These are phyloP conservation scores for Eretmocerus hayati DNA, from an alignment of 2,888 invertebrate species.

Conservation along the genomic window DNA sequence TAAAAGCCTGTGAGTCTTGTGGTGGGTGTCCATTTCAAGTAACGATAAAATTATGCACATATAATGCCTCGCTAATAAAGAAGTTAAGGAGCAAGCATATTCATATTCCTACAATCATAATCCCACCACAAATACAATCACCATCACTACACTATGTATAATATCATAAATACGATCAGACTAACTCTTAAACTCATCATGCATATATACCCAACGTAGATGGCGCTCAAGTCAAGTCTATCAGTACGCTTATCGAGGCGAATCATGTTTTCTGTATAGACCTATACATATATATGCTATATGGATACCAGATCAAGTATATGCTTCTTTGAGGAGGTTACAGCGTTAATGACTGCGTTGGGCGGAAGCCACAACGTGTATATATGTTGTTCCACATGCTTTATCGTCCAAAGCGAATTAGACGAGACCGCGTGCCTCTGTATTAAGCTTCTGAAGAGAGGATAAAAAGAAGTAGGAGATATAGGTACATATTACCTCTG, in stretches of 20 bases:
- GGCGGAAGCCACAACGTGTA: too few species aligned
- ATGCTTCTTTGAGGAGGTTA: too few species aligned
- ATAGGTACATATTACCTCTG: not conserved
- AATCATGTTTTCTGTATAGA: slow-evolving; percentile 1
- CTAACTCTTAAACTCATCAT: too few species aligned
- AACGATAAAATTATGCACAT: slow-evolving; percentile 13
- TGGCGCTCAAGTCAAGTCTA: too few species aligned
- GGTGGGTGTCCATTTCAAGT: slow-evolving; percentile 10
- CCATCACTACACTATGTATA: too few species aligned
- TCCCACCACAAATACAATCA: too few species aligned
- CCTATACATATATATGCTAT: not conserved
- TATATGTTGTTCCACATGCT: slow-evolving; percentile 19
- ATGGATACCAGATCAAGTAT: too few species aligned
- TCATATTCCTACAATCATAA: slow-evolving; percentile 12
- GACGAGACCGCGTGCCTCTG: not conserved
- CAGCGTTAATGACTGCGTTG: too few species aligned
- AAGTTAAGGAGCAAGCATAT: slow-evolving; percentile 4
- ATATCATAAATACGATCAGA: too few species aligned
- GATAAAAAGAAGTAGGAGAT: not conserved
- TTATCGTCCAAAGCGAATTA: slow-evolving; percentile 21
- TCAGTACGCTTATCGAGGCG: slow-evolving; percentile 22
- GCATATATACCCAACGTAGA: too few species aligned
- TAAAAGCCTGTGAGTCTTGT: too few species aligned
- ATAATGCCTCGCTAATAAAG: slow-evolving; percentile 12
- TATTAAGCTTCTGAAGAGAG: not conserved